phyloP scores from a whole-genome alignment of 2,113 vertebrate genomes.

The Seriola rivoliana region DNA sequence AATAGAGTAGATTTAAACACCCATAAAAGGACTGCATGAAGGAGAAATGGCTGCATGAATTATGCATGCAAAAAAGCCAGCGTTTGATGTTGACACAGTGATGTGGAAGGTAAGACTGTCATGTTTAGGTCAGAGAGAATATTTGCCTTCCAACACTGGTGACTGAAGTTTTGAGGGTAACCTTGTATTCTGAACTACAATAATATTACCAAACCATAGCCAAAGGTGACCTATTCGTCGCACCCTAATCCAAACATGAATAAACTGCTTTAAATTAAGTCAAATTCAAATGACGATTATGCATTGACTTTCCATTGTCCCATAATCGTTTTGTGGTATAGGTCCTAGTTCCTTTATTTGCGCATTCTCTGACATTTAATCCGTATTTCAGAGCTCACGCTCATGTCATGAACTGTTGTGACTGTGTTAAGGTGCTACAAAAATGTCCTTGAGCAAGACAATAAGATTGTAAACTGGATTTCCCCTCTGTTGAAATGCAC shows the following conservation, averaged over 20 bases:
- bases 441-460: not conserved
- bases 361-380: not conserved
- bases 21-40: not conserved
- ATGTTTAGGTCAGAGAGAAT: not conserved
- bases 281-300: too few species aligned
- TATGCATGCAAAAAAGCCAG: not conserved
- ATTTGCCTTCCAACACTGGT: not conserved
- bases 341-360: not conserved
- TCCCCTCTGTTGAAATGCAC: conserved; percentile 4
- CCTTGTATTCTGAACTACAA: not conserved
- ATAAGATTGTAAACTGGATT: not conserved
- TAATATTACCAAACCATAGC: not conserved
- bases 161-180: not conserved
- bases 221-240: not conserved
- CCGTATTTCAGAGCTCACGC: not conserved
- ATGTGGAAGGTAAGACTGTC: not conserved
- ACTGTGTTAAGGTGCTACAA: not conserved
- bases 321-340: not conserved
- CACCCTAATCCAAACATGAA: not conserved
- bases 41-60: not conserved
- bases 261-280: not conserved
- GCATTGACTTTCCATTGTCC: not conserved
- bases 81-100: not conserved
- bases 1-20: not conserved
- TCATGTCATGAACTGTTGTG: not conserved